These are phyloP conservation scores for Drosophila atripex DNA, from an alignment of 2,888 invertebrate species.

Conservation along the genomic window DNA sequence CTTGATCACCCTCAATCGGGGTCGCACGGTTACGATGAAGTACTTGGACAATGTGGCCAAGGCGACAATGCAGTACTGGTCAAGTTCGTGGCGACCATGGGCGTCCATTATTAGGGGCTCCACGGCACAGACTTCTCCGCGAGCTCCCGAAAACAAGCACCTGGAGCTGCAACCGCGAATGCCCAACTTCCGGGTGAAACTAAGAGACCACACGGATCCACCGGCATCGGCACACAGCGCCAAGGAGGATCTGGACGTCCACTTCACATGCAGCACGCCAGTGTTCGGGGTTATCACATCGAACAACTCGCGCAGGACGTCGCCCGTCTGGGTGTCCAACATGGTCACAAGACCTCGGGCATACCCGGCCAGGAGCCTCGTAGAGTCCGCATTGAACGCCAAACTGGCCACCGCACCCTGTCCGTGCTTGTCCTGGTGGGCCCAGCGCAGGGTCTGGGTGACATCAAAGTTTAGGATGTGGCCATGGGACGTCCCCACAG, in stretches of 20 bases:
- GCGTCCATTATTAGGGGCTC: constrained; percentile 86
- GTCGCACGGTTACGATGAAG: constrained; percentile 91
- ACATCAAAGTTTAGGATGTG: constrained; percentile 93
- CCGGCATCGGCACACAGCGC: constrained; percentile 95
- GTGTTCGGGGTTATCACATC: constrained; percentile 94
- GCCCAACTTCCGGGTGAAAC: constrained; percentile 94
- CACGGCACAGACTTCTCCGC: constrained; percentile 94
- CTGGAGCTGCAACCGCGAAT: constrained; percentile 94
- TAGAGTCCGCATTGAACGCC: constrained; percentile 94
- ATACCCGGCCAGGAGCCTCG: constrained; percentile 91
- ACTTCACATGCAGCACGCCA: constrained; percentile 89
- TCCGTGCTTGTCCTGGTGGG: constrained; percentile 87
- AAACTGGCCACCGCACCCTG: constrained; percentile 93
- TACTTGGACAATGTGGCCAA: constrained; percentile 95
- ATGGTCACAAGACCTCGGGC: constrained; percentile 94
- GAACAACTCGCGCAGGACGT: constrained; percentile 89
- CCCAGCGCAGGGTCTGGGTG: constrained; percentile 95
- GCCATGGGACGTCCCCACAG: constrained; percentile 97
- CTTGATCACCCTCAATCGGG: constrained; percentile 90
- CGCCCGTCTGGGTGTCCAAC: constrained; percentile 93
- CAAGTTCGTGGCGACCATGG: constrained; percentile 87
- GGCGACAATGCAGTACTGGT: constrained; percentile 92
- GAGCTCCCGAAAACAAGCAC: constrained; percentile 97
- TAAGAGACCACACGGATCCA: constrained; percentile 97
- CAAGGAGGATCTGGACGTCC: constrained; percentile 89